phyloP scores from a whole-genome alignment of 1,140 invertebrate genomes.

The Acromyrmex echinatior region DNA sequence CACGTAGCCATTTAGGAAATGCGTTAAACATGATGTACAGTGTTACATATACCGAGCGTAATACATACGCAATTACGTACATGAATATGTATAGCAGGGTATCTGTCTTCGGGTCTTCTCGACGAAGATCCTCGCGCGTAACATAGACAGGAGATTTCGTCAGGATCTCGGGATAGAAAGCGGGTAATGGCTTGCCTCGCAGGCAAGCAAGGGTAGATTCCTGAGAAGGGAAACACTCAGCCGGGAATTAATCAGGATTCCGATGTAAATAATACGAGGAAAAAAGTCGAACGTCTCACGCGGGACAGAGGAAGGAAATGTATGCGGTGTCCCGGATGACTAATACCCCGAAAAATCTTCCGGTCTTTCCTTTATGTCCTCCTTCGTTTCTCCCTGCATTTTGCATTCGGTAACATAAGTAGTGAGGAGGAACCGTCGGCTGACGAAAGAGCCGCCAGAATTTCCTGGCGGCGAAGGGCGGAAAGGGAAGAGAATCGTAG shows the following conservation, averaged over 20 bases:
- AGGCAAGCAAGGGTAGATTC: slow-evolving; percentile 7
- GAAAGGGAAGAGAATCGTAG: neutral
- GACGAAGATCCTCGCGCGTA: slow-evolving; percentile 15
- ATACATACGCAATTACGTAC: slow-evolving; percentile 15
- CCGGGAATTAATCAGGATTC: slow-evolving; percentile 68
- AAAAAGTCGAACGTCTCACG: slow-evolving; percentile 26
- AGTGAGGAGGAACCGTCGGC: neutral
- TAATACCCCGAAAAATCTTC: slow-evolving; percentile 53
- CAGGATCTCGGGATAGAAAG: slow-evolving; percentile 30
- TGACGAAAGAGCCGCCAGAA: slow-evolving; percentile 5
- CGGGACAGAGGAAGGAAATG: neutral
- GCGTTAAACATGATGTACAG: neutral
- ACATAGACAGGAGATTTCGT: slow-evolving; percentile 16
- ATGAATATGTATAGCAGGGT: slow-evolving; percentile 44
- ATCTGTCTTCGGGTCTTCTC: neutral
- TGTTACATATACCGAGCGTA: neutral
- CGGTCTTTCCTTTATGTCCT: neutral
- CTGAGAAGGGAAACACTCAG: slow-evolving; percentile 43
- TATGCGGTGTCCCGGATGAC: slow-evolving; percentile 55
- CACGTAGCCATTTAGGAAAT: neutral
- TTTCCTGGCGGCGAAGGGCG: neutral
- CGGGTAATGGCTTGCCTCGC: neutral
- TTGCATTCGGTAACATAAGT: neutral
- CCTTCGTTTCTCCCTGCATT: neutral
- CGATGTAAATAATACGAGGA: slow-evolving; percentile 66